A percentile compares a stretch with the other conserved stretches of the same genome.
Evolutionary conservation across 1,140 invertebrate species (phyloP).

Genomic region (Plodia interpunctella): DNA sequence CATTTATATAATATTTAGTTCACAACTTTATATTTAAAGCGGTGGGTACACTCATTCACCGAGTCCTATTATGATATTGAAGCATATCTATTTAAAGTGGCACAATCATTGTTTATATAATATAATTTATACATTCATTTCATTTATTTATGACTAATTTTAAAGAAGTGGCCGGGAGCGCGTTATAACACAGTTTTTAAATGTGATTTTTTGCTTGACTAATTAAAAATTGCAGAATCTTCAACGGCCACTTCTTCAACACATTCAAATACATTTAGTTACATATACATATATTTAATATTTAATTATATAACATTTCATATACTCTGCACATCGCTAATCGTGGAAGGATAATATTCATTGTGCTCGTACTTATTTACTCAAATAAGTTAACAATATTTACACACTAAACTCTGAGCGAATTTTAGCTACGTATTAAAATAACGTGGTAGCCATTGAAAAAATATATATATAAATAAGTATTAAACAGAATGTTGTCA

Average conservation of each 20-base stretch:
- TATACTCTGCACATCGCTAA: constrained; percentile 8
- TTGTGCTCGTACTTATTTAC: constrained; percentile 16
- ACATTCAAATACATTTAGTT: constrained; percentile 10
- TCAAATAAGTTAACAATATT: constrained; percentile 26
- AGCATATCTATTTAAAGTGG: constrained; percentile 26
- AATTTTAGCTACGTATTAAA: no score
- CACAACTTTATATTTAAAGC: constrained; percentile 40
- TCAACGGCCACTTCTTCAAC: background rate
- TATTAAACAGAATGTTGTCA: no score
- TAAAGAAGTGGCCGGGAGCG: constrained; percentile 12
- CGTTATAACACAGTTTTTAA: background rate
- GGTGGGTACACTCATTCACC: constrained; percentile 17
- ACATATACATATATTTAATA: background rate
- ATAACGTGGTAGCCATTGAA: no score
- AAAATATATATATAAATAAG: no score
- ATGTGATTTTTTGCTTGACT: background rate
- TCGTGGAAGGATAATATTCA: constrained; percentile 21
- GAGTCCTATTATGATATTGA: constrained; percentile 12
- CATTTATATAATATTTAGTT: constrained; percentile 18
- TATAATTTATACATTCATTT: constrained; percentile 18
- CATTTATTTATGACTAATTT: constrained; percentile 15
- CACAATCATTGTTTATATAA: constrained; percentile 23
- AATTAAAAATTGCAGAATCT: background rate
- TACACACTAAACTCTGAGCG: constrained; percentile 9
- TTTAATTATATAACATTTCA: constrained; percentile 1